Base-by-base conservation (phyloP, 2,797 vertebrate species). In the Helarctos malayanus region DNA sequence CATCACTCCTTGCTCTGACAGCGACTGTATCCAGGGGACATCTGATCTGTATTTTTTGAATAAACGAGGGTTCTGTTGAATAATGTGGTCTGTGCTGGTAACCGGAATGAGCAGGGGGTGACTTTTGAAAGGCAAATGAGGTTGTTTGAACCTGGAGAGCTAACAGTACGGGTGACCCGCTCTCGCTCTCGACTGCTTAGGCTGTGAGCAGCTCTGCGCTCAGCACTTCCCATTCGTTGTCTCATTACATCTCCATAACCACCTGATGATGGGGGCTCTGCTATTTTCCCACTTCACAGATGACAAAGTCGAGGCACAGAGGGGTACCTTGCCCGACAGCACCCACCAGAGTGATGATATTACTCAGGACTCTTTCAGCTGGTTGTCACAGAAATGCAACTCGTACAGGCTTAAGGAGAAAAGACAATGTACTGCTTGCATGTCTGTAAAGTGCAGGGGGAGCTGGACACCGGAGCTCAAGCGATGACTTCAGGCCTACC, bases 261-360 rank as follows among this genome's bases (percentile, higher is more conserved):
- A 7, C 41, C n/a, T 25, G 10, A 21, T 0, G 3, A 1, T 3
- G 41, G 3, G 49, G n/a, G 7, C 25, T 10, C 25, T 25, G 3
- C 14, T n/a, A 27, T 54, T 32, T 81, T 61, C 16, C 65, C 56
- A n/a, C 61, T 81, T 91, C 41, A 56, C 57, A 75, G 89, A 49
- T 23, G 32, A 15, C 52, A 35, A 35, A 49, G 35, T 3, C 27
- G 16, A 82, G 41, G 41, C 41, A 35, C 65, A 59, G 41, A 71
- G 14, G 32, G 38, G 21, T 27, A 19, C 9, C 41, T 15, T 68
- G 41, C 9, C 38, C 3, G 6, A 15, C 12, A 18, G 23, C 27
- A 32, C 56, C 25, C 13, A 38, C 7, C 68, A 56, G 89, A 81
- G 11, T 8, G 57, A 15, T 21, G 3, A 6, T 49, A n/a, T 75